Percentiles rank a stretch among this genome's conserved stretches.
Evolutionary conservation across 2,888 invertebrate species (phyloP).

Genomic region (Noctua janthe): DNA sequence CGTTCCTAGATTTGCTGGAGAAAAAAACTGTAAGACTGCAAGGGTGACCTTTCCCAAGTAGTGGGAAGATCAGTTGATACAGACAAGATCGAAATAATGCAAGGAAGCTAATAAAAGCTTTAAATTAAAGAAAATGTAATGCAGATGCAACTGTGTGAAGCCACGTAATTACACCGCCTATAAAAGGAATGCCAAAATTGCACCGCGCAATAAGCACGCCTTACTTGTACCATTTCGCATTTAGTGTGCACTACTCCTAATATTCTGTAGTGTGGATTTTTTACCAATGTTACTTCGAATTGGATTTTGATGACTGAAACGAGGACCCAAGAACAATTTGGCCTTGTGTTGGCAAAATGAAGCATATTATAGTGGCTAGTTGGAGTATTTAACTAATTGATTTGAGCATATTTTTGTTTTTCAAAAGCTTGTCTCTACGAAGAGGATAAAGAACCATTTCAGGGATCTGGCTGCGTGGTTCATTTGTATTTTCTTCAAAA

Average conservation of each 20-base stretch:
- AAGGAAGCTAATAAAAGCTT: background rate
- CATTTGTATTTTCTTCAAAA: constrained; percentile 4
- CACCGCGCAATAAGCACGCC: constrained; percentile 37
- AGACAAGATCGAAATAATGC: background rate
- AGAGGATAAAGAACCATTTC: too few species aligned
- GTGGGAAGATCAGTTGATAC: background rate
- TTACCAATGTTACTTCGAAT: too few species aligned
- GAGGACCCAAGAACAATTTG: background rate
- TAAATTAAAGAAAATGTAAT: constrained; percentile 43
- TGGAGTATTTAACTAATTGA: background rate
- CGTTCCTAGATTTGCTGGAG: too few species aligned
- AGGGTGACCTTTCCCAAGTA: background rate
- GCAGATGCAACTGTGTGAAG: constrained; percentile 36
- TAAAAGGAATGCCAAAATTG: constrained; percentile 50
- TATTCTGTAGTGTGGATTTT: background rate
- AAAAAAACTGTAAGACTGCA: too few species aligned
- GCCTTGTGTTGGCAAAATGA: background rate
- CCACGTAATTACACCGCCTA: constrained; percentile 51
- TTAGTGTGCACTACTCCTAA: constrained; percentile 27
- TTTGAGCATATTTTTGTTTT: background rate
- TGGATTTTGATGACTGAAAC: background rate
- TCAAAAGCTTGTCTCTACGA: background rate
- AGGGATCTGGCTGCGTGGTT: background rate
- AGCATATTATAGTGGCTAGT: background rate
- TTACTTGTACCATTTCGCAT: constrained; percentile 23